phyloP scores from a whole-genome alignment of 2,888 invertebrate genomes.

The Nymphalis polychloros region DNA sequence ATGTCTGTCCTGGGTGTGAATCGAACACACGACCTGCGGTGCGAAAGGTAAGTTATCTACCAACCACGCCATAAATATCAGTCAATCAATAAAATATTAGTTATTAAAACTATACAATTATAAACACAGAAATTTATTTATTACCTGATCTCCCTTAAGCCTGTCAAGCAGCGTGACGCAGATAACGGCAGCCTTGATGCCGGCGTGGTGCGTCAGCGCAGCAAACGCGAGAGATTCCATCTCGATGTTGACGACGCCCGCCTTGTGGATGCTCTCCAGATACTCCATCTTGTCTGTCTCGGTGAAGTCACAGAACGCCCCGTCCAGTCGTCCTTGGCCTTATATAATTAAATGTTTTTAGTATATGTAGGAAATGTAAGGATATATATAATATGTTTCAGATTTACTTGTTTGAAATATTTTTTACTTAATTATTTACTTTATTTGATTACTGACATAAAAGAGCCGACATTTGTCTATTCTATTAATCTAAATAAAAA shows the following conservation, averaged over 20 bases:
- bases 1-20: too few species aligned
- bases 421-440: too few species aligned
- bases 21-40: too few species aligned
- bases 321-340: constrained; percentile 97
- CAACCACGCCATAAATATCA: too few species aligned
- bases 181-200: constrained; percentile 95
- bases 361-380: too few species aligned
- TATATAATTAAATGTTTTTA: neutral
- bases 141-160: constrained; percentile 95
- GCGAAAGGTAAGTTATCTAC: too few species aligned
- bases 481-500: neutral
- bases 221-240: constrained; percentile 98
- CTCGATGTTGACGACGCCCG: constrained; percentile 96
- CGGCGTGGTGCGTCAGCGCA: constrained; percentile 95
- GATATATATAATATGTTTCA: too few species aligned
- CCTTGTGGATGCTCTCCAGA: constrained; percentile 86
- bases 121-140: neutral
- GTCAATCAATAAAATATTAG: neutral
- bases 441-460: too few species aligned
- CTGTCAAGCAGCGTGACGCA: constrained; percentile 96
- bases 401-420: too few species aligned
- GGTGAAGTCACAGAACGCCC: constrained; percentile 97
- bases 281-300: constrained; percentile 95
- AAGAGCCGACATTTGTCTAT: too few species aligned
- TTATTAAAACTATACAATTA: neutral